phyloP scores from a whole-genome alignment of 2,113 vertebrate species.

The Chascanopsetta lugubris region DNA sequence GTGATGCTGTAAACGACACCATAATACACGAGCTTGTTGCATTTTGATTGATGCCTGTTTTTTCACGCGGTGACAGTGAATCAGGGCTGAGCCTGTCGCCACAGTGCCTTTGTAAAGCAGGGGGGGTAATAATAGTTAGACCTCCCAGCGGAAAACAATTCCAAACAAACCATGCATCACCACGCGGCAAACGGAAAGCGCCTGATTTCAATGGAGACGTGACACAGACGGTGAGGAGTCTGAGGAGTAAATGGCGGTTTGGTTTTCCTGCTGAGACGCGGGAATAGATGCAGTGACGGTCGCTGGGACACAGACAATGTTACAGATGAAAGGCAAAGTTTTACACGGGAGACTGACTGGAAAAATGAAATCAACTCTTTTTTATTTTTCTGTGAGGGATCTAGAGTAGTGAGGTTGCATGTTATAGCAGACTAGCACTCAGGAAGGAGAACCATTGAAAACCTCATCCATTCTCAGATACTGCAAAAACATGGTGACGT shows the following conservation, averaged over 20 bases:
- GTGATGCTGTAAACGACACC: slow-evolving; percentile 82
- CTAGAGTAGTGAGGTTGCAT: too few species aligned
- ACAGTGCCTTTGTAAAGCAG: slow-evolving; percentile 35
- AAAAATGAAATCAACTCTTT: too few species aligned
- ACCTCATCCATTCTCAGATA: too few species aligned
- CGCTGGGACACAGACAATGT: too few species aligned
- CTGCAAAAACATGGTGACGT: too few species aligned
- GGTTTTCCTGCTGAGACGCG: not conserved
- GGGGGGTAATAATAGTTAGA: slow-evolving; percentile 5
- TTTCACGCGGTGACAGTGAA: slow-evolving; percentile 27
- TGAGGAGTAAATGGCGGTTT: not conserved
- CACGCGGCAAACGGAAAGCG: not conserved
- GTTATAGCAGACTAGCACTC: too few species aligned
- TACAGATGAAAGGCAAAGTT: too few species aligned
- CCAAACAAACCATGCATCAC: slow-evolving; percentile 47
- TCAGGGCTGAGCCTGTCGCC: slow-evolving; percentile 16
- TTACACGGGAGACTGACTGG: too few species aligned
- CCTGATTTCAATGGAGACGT: not conserved
- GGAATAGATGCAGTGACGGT: not conserved
- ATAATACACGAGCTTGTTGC: slow-evolving; percentile 17
- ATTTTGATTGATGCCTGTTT: slow-evolving; percentile 24
- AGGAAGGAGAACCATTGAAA: too few species aligned
- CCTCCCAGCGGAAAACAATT: slow-evolving; percentile 28
- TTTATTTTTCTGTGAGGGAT: too few species aligned
- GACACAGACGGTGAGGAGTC: not conserved